These are phyloP conservation scores for Diplodus sargus DNA, from an alignment of 2,797 vertebrate genomes.

Conservation along the genomic window DNA sequence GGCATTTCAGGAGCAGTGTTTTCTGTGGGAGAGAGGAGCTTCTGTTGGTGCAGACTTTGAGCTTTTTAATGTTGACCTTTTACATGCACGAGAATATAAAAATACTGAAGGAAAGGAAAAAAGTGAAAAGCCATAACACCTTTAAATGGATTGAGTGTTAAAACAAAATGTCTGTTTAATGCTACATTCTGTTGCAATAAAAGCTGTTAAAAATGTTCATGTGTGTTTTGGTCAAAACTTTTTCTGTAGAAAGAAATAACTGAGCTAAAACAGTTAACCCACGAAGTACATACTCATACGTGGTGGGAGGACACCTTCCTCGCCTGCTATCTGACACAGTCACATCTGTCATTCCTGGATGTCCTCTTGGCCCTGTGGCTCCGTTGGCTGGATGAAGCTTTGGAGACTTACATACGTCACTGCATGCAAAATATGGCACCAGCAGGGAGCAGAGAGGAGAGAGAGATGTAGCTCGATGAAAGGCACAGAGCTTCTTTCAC, in stretches of 20 bases:
- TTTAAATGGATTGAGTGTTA: not conserved
- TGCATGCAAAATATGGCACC: constrained; percentile 79
- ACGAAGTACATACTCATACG: not conserved
- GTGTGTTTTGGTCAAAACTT: not conserved
- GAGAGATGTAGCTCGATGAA: constrained; percentile 24
- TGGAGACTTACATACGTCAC: constrained; percentile 76
- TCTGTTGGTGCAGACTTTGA: too few species aligned
- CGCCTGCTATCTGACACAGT: not conserved
- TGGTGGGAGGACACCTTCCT: constrained; percentile 25
- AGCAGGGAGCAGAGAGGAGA: constrained; percentile 26
- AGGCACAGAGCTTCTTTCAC: constrained; percentile 17
- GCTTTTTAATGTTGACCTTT: too few species aligned
- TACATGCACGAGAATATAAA: too few species aligned
- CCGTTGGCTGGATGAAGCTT: constrained; percentile 46
- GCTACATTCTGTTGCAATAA: not conserved
- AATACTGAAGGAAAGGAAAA: too few species aligned
- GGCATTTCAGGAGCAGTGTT: too few species aligned
- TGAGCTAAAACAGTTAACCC: not conserved
- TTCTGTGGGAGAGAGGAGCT: too few species aligned
- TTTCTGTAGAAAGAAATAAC: not conserved
- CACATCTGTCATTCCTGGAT: constrained; percentile 58
- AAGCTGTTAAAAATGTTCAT: constrained; percentile 12
- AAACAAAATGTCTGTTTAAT: not conserved
- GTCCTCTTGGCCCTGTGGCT: constrained; percentile 26
- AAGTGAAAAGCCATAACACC: too few species aligned